Conservation (phyloP, 1,140 invertebrate species). For the Chionoecetes opilio region DNA sequence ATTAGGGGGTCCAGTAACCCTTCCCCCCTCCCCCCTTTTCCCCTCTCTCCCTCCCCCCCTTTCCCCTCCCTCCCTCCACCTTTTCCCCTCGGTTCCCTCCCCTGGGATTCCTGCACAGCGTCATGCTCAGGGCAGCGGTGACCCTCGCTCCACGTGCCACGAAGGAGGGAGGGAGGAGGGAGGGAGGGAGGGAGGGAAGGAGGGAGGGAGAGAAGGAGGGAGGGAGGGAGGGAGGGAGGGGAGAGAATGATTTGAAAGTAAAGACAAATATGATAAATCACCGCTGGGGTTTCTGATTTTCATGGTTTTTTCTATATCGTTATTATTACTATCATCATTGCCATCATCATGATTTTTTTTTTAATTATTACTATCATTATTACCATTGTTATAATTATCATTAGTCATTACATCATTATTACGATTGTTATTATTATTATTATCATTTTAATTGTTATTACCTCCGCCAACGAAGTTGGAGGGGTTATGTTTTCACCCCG, state of each 20-base stretch:
- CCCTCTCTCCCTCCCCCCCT: not conserved
- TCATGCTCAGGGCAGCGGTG: conserved; percentile 16
- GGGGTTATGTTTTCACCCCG: too few species aligned
- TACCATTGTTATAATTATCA: not conserved
- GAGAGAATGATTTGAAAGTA: not conserved
- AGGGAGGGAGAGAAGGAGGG: not conserved
- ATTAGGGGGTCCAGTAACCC: not conserved
- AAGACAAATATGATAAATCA: conserved; percentile 21
- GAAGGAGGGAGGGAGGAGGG: conserved; percentile 32
- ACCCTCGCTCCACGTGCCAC: not conserved
- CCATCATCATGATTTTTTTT: not conserved
- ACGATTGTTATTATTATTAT: not conserved
- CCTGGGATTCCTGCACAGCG: not conserved
- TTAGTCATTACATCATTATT: not conserved
- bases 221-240: not conserved
- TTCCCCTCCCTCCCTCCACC: not conserved
- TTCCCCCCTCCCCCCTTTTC: not conserved
- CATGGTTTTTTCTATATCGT: not conserved
- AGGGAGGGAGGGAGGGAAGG: not conserved
- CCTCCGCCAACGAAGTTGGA: too few species aligned
- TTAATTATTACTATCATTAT: not conserved
- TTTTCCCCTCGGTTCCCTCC: not conserved
- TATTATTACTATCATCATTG: not conserved
- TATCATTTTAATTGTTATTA: not conserved
- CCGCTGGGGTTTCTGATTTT: not conserved